These are phyloP conservation scores for Coracopsis vasa DNA, from an alignment of 2,113 vertebrate species.

Conservation along the genomic window DNA sequence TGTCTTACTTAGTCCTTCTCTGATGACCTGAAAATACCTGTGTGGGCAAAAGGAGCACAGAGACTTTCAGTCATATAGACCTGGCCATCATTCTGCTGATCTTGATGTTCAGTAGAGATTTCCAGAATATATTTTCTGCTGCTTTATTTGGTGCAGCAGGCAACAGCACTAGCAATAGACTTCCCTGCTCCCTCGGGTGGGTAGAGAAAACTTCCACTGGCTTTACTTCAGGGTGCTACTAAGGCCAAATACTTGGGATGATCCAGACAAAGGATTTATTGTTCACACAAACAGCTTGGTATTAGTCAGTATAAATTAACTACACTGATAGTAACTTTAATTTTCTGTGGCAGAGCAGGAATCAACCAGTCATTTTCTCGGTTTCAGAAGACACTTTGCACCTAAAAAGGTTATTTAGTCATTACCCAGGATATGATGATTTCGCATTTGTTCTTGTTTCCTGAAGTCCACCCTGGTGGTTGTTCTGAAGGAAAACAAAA, in stretches of 20 bases:
- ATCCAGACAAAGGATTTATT: not conserved
- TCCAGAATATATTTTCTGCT: not conserved
- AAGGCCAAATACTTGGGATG: not conserved
- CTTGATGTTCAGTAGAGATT: not conserved
- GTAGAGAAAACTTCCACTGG: not conserved
- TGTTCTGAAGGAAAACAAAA: not conserved
- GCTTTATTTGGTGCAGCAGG: not conserved
- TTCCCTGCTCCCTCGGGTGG: not conserved
- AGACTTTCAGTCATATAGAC: not conserved
- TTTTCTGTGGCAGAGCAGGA: not conserved
- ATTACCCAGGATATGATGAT: rapidly evolving
- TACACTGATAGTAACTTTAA: not conserved
- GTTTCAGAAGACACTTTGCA: not conserved
- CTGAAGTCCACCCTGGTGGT: not conserved
- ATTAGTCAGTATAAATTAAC: constrained; percentile 13
- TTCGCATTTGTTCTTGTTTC: not conserved
- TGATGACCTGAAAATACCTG: not conserved
- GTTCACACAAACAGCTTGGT: not conserved
- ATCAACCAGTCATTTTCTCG: not conserved
- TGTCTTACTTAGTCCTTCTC: not conserved
- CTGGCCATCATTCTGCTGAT: not conserved
- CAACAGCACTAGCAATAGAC: not conserved
- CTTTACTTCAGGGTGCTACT: not conserved
- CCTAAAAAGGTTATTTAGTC: not conserved
- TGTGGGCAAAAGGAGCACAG: not conserved